These are phyloP conservation scores for Agonopterix arenella DNA, from an alignment of 2,888 invertebrate species.

Conservation along the genomic window DNA sequence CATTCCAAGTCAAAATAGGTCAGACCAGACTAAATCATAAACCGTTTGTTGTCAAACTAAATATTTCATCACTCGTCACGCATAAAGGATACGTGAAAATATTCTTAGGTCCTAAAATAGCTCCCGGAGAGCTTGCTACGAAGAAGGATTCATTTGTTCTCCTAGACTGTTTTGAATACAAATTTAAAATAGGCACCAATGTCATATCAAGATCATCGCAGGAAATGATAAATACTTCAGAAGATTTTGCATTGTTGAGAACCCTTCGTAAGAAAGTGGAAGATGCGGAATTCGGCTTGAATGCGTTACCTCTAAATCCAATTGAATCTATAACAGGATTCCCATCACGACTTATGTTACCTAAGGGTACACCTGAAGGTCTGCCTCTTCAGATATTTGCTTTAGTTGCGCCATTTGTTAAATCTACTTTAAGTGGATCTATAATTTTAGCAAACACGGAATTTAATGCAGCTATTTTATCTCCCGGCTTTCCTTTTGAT, in stretches of 20 bases:
- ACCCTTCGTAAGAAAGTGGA: slow-evolving; percentile 78
- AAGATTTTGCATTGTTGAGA: slow-evolving; percentile 78
- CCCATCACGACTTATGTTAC: slow-evolving; percentile 82
- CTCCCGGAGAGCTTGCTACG: slow-evolving; percentile 69
- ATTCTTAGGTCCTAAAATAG: slow-evolving; percentile 83
- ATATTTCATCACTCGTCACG: slow-evolving; percentile 76
- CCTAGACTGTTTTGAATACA: slow-evolving; percentile 77
- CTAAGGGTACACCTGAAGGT: slow-evolving; percentile 82
- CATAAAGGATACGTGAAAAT: slow-evolving; percentile 79
- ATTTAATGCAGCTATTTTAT: slow-evolving; percentile 54
- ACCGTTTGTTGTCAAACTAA: slow-evolving; percentile 80
- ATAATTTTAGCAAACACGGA: slow-evolving; percentile 52
- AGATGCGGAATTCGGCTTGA: slow-evolving; percentile 72
- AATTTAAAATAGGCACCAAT: slow-evolving; percentile 80
- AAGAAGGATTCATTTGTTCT: slow-evolving; percentile 76
- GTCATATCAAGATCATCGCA: slow-evolving; percentile 79
- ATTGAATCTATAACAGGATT: slow-evolving; percentile 77
- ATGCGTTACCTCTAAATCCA: slow-evolving; percentile 64
- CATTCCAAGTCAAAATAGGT: slow-evolving; percentile 56
- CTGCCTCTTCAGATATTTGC: slow-evolving; percentile 80
- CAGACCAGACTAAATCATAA: slow-evolving; percentile 84
- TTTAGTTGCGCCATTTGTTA: slow-evolving; percentile 74
- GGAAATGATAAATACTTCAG: slow-evolving; percentile 75
- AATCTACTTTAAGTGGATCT: slow-evolving; percentile 31
- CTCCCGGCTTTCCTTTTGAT: slow-evolving; percentile 86